phyloP scores from a whole-genome alignment of 1,140 invertebrate genomes.

The Rhizoglyphus robini region DNA sequence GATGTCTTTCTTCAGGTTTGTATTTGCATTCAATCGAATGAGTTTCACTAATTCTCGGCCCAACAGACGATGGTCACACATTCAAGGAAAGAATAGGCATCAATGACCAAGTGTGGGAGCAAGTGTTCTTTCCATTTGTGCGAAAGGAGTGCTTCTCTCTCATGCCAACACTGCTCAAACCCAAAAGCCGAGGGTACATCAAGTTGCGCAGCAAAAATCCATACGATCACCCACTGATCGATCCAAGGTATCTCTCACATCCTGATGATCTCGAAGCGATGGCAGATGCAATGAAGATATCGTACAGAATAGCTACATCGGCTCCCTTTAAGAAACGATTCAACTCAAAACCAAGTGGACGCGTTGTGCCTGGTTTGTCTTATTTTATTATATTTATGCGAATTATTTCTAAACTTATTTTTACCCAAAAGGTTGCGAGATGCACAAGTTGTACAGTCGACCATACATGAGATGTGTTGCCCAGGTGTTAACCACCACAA shows the following conservation, averaged over 20 bases:
- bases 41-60: neutral
- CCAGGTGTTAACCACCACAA: constrained; percentile 49
- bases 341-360: constrained; percentile 8
- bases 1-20: constrained; percentile 48
- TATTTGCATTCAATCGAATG: neutral
- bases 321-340: constrained; percentile 3
- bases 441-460: constrained; percentile 54
- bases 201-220: constrained; percentile 42
- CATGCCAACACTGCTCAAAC: constrained; percentile 52
- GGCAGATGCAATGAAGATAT: constrained; percentile 24
- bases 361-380: neutral
- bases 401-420: constrained; percentile 29
- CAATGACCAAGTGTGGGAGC: neutral
- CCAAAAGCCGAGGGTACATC: constrained; percentile 55
- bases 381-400: neutral
- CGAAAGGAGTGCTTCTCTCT: constrained; percentile 44
- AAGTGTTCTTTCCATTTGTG: constrained; percentile 2
- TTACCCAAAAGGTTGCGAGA: constrained; percentile 48
- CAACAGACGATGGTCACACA: neutral
- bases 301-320: constrained; percentile 15
- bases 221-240: constrained; percentile 56
- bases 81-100: constrained; percentile 3
- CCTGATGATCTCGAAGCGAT: constrained; percentile 43
- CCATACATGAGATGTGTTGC: constrained; percentile 65
- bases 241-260: constrained; percentile 59